A percentile compares a stretch with the other conserved stretches of the same genome.
Evolutionary conservation across 1,140 invertebrate species (phyloP).

Genomic region (Varroa destructor): DNA sequence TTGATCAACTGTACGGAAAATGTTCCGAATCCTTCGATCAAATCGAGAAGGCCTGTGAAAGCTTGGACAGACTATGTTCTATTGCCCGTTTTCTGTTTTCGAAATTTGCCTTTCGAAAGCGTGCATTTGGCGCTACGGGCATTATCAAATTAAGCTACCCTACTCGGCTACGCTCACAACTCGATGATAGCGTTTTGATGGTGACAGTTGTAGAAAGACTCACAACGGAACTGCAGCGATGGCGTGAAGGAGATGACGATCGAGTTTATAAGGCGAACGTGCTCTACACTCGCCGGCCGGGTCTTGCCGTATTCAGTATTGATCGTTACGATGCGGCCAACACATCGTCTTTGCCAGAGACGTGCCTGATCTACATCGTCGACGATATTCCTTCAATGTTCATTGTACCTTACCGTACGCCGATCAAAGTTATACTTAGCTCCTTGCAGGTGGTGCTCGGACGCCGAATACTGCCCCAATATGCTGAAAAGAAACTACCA

Average conservation of each 20-base stretch:
- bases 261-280: slow-evolving; percentile 10
- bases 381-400: slow-evolving; percentile 8
- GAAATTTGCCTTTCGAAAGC: not conserved
- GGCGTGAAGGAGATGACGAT: not conserved
- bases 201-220: not conserved
- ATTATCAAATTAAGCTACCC: not conserved
- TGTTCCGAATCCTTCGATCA: not conserved
- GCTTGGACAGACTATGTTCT: not conserved
- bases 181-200: slow-evolving; percentile 8
- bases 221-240: not conserved
- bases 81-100: slow-evolving; percentile 7
- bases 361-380: not conserved
- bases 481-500: not conserved
- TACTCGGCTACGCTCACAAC: not conserved
- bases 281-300: not conserved
- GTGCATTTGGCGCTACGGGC: not conserved
- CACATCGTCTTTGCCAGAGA: not conserved
- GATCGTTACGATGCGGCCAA: not conserved
- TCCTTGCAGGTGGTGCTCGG: not conserved
- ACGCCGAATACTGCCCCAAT: not conserved
- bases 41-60: not conserved
- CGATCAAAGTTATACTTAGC: slow-evolving; percentile 4
- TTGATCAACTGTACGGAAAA: not conserved
- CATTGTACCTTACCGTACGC: not conserved
- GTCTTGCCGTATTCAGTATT: slow-evolving; percentile 14